Percentiles rank a stretch among this genome's conserved stretches.
Evolutionary conservation across 2,797 vertebrate species (phyloP).

Genomic region (Phoxinus dragarum): DNA sequence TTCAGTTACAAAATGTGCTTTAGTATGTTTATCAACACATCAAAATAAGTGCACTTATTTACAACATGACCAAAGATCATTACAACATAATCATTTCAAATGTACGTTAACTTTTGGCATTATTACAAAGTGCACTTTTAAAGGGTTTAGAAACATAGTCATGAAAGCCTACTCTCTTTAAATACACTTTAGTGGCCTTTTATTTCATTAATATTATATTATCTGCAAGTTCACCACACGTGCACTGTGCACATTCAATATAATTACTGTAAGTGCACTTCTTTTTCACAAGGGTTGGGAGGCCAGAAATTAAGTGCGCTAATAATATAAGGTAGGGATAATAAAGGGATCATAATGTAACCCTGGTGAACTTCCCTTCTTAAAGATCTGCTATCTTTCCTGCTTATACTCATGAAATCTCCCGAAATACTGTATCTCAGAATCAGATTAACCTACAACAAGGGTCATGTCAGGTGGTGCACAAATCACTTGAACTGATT

Average conservation of each 20-base stretch:
- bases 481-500: slow-evolving; percentile 3
- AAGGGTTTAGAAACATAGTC: background rate
- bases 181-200: background rate
- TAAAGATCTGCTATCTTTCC: background rate
- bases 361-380: background rate
- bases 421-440: background rate
- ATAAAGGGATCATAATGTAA: background rate
- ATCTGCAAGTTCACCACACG: background rate
- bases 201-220: background rate
- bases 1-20: background rate
- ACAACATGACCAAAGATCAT: background rate
- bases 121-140: background rate
- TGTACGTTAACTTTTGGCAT: background rate
- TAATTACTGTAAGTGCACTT: background rate
- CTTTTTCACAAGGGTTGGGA: background rate
- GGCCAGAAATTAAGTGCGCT: background rate
- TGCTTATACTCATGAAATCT: background rate
- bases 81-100: background rate
- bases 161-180: background rate
- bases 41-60: background rate
- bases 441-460: background rate
- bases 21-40: background rate
- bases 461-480: background rate
- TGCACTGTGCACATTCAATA: background rate
- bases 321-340: background rate